A percentile compares a stretch with the other conserved stretches of the same genome.
phyloP scores from a whole-genome alignment of 2,797 vertebrate genomes.

The Pagetopsis macropterus region DNA sequence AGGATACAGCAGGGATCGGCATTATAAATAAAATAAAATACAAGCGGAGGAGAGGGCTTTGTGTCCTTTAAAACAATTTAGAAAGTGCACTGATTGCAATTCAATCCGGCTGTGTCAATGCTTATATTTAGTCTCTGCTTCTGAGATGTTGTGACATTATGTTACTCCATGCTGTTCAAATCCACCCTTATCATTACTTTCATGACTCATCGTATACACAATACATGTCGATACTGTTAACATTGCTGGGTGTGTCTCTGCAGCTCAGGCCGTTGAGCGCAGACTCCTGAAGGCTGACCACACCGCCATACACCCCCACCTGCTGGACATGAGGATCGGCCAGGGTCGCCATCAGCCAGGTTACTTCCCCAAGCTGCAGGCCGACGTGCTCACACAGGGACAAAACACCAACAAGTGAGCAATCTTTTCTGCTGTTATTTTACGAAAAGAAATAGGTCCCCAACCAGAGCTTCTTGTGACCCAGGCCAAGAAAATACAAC shows the following conservation, averaged over 20 bases:
- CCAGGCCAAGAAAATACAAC: not conserved
- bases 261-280: conserved; percentile 91
- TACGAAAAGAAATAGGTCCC: not conserved
- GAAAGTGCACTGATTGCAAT: conserved; percentile 10
- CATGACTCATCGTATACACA: not conserved
- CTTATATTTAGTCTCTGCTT: conserved; percentile 14
- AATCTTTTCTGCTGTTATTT: conserved; percentile 2
- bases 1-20: conserved; percentile 24
- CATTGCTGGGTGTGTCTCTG: conserved; percentile 22
- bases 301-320: conserved; percentile 96
- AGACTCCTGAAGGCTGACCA: conserved; percentile 95
- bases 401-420: conserved; percentile 95
- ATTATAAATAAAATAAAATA: not conserved
- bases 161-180: not conserved
- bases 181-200: not conserved
- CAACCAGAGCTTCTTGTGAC: not conserved
- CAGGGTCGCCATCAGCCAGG: conserved; percentile 97
- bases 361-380: conserved; percentile 95
- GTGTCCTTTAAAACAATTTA: conserved; percentile 49
- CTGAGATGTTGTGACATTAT: not conserved
- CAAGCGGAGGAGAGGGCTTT: conserved; percentile 39
- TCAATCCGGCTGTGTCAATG: not conserved
- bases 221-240: not conserved
- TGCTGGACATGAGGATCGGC: conserved; percentile 98
- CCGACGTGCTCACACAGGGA: conserved; percentile 90